These are phyloP conservation scores for Mactromeris polynyma DNA, from an alignment of 2,888 invertebrate species.

Conservation along the genomic window DNA sequence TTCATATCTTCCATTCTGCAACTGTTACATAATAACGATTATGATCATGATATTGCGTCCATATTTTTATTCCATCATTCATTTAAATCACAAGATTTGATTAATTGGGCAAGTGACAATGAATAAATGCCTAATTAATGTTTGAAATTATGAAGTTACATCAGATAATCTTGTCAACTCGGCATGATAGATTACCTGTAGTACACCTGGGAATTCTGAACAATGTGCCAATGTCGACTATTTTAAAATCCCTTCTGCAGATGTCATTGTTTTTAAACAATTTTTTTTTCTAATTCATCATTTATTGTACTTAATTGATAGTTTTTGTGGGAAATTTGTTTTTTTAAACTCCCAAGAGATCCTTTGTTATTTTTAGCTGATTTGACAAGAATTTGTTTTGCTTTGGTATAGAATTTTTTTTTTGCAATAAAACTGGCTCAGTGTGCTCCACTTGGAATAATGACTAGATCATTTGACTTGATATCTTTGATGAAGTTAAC, in stretches of 20 bases:
- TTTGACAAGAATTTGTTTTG: neutral
- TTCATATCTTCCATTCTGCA: neutral
- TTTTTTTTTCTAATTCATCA: conserved; percentile 18
- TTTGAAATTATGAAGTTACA: conserved; percentile 6
- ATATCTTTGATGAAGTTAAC: neutral
- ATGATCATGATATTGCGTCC: neutral
- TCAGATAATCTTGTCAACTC: conserved; percentile 8
- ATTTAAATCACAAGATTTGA: neutral
- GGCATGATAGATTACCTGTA: neutral
- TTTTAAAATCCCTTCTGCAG: neutral
- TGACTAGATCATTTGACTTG: no score
- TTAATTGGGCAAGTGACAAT: neutral
- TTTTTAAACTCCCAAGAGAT: neutral
- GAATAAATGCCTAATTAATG: neutral
- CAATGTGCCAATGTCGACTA: neutral
- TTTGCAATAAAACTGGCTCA: neutral
- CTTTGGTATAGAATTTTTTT: neutral
- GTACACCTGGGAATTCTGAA: conserved; percentile 4
- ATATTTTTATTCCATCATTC: neutral
- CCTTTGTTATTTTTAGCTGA: conserved; percentile 16
- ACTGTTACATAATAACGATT: neutral
- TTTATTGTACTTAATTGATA: conserved; percentile 4
- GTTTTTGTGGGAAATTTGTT: conserved; percentile 3
- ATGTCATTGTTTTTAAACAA: neutral
- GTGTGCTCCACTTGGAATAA: neutral